Evolutionary conservation across 2,888 invertebrate species (phyloP).

Genomic region (Dryobotodes eremita): DNA sequence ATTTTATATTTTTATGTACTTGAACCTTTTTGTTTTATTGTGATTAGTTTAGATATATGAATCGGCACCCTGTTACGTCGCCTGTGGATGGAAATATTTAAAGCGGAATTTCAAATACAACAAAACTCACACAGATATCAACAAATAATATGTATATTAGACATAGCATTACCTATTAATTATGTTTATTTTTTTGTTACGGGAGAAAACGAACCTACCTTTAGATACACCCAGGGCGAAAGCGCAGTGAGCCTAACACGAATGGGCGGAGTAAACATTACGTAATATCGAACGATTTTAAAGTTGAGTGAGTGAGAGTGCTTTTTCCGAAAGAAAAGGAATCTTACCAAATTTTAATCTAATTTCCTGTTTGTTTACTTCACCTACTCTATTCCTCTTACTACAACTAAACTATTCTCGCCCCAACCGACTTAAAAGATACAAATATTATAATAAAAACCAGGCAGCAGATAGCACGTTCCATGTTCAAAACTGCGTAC

Average conservation of each 20-base stretch:
- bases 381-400: background rate
- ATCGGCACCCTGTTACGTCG: background rate
- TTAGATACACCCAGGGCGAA: background rate
- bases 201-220: background rate
- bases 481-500: conserved; percentile 64
- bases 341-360: background rate
- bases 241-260: background rate
- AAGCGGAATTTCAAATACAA: background rate
- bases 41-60: conserved; percentile 38
- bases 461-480: conserved; percentile 35
- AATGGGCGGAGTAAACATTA: background rate
- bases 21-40: conserved; percentile 43
- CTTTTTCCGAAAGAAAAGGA: background rate
- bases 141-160: background rate
- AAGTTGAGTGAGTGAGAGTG: background rate
- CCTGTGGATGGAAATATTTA: background rate
- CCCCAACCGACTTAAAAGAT: background rate
- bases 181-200: background rate
- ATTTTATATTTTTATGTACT: conserved; percentile 45
- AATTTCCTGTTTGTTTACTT: background rate
- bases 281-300: background rate
- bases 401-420: background rate
- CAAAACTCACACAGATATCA: background rate
- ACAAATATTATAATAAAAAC: conserved; percentile 16
- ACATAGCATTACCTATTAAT: background rate